Conservation (phyloP, 2,888 invertebrate genomes). For the Stenolophus ochropezus region DNA sequence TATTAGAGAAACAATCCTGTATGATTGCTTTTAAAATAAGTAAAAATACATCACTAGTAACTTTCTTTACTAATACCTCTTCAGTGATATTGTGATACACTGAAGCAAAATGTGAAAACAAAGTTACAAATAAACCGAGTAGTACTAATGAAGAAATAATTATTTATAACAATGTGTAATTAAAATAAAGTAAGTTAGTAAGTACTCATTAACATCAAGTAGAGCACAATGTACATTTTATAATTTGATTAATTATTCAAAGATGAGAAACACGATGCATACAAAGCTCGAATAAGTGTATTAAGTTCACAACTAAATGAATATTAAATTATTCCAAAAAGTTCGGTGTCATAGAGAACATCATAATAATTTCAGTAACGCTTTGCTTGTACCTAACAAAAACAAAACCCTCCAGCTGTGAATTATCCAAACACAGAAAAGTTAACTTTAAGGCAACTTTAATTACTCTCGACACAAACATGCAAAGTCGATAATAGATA, state of each 20-base stretch:
- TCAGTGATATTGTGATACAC: too few species aligned
- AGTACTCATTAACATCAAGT: neutral
- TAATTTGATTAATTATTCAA: slow-evolving; percentile 37
- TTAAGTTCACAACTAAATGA: slow-evolving; percentile 23
- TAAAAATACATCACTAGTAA: too few species aligned
- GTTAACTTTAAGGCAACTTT: slow-evolving; percentile 28
- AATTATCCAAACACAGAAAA: slow-evolving; percentile 32
- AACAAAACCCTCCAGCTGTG: slow-evolving; percentile 20
- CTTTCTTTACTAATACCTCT: too few species aligned
- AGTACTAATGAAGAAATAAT: neutral
- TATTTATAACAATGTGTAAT: neutral
- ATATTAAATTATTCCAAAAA: slow-evolving; percentile 39
- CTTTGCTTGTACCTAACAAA: slow-evolving; percentile 9
- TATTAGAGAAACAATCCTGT: too few species aligned
- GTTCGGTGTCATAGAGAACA: slow-evolving; percentile 23
- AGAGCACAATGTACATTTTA: neutral
- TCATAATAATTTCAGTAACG: slow-evolving; percentile 27
- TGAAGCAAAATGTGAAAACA: neutral
- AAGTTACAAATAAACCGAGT: neutral
- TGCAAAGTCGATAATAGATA: slow-evolving; percentile 35
- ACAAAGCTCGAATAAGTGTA: slow-evolving; percentile 18
- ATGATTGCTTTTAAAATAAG: too few species aligned
- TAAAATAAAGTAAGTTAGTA: slow-evolving; percentile 7
- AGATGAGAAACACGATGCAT: slow-evolving; percentile 27
- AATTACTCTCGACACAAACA: slow-evolving; percentile 8